These are phyloP conservation scores for Todiramphus chloris DNA, from an alignment of 2,113 vertebrate species.

Conservation along the genomic window DNA sequence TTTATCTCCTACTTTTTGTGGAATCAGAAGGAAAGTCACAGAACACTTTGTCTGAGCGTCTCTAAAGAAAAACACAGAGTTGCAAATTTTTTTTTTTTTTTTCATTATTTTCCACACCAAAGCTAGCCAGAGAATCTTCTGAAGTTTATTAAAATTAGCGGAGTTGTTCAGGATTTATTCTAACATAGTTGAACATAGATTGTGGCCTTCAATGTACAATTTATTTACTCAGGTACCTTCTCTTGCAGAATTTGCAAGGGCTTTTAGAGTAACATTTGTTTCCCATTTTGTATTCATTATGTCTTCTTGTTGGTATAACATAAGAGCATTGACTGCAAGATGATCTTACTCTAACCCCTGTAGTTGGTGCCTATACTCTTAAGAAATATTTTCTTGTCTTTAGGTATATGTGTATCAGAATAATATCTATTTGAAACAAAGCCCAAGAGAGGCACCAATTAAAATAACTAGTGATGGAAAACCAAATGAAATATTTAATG, in stretches of 20 bases:
- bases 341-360: background rate
- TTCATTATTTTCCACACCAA: background rate
- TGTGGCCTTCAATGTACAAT: background rate
- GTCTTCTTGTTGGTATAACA: background rate
- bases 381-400: background rate
- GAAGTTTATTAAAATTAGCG: background rate
- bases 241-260: background rate
- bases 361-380: background rate
- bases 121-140: background rate
- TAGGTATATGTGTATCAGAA: conserved; percentile 90
- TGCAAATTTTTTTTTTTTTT: background rate
- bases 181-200: background rate
- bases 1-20: background rate
- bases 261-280: background rate
- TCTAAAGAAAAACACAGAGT: background rate
- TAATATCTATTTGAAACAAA: conserved; percentile 86
- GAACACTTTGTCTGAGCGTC: background rate
- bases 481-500: conserved; percentile 91
- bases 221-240: background rate
- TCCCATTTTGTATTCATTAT: background rate
- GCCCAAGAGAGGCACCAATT: conserved; percentile 73
- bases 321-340: background rate
- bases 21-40: background rate
- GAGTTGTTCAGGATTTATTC: background rate
- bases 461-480: conserved; percentile 87